Evolutionary conservation across 2,797 vertebrate species (phyloP), one percentile per base, ranked within the genome.

Genomic region (Danio aesculapii): DNA sequence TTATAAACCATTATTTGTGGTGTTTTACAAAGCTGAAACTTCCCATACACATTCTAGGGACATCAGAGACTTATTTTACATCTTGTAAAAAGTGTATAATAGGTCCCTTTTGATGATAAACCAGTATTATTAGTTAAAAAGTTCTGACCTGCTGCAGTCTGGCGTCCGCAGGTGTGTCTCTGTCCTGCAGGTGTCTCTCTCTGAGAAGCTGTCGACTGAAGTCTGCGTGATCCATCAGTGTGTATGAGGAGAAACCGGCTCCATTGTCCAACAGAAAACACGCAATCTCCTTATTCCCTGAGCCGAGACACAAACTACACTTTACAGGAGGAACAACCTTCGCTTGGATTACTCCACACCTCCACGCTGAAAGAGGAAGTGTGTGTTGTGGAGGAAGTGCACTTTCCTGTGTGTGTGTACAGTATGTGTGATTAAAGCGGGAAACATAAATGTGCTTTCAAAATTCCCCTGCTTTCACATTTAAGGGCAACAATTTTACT

Each of bases 231-330:
- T 99, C 98, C 92, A 98, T 94, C 43, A 99, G 87, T 8, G 96
- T 95, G 92, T 99, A 99, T 0, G 98, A 99, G 63, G 96, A 97
- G 85, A 99, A 96, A 44, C 92, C 95, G 7, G 98, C 96, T 46
- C 98, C 97, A 0, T 96, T 96, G 73, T 96, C 89, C 44, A 99
- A 91, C 83, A 99, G 91, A 91, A 98, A 99, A 61, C 88, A 85
- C 0, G 96, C 96, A 0, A 98, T 92, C 67, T 97, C 96, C 85
- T 96, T 95, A 71, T 96, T 96, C 19, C 95, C 98, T 99, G 85
- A 5, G 59, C 87, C 83, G 87, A 74, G 88, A n/a, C 82, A 81
- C 70, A 82, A 5, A 50, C 44, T 72, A 30, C 30, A 41, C 62
- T 58, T 59, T 30, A 58, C 30, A 53, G 64, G 68, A 66, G n/a